phyloP scores from a whole-genome alignment of 2,113 vertebrate genomes.

The Catharus bicknelli region DNA sequence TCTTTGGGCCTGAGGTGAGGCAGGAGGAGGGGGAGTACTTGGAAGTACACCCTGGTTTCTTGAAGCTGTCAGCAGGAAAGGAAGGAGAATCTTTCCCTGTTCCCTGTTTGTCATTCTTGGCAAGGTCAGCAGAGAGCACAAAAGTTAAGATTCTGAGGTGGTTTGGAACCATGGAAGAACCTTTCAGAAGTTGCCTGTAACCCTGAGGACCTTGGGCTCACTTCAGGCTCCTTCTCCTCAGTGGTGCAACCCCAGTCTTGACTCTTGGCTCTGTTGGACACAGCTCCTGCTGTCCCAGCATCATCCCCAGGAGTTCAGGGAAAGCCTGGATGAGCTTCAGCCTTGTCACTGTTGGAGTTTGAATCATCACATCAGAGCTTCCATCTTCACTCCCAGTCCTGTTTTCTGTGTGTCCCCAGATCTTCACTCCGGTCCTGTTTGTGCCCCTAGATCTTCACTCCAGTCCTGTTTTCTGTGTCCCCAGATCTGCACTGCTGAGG shows the following conservation, averaged over 20 bases:
- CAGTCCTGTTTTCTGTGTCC: too few relatives aligned
- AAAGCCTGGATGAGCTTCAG: not conserved
- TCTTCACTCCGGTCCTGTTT: constrained; percentile 45
- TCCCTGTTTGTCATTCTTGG: not conserved
- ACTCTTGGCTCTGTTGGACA: not conserved
- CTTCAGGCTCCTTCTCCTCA: not conserved
- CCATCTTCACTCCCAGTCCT: rapidly evolving
- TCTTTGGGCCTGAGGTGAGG: not conserved
- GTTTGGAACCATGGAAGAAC: not conserved
- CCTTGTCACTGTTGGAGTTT: not conserved
- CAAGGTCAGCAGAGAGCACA: not conserved
- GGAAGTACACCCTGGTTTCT: not conserved
- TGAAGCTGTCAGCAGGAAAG: not conserved
- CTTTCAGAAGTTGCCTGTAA: not conserved
- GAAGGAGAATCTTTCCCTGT: not conserved
- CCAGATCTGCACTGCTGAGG: constrained; percentile 85
- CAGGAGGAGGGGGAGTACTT: not conserved
- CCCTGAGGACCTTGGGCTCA: not conserved
- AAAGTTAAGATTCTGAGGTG: not conserved
- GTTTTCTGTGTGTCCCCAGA: constrained; percentile 65
- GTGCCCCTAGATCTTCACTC: too few relatives aligned
- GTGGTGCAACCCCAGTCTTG: rapidly evolving
- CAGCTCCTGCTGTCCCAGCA: not conserved
- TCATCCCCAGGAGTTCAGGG: not conserved
- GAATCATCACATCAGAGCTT: not conserved